Percentiles rank a stretch among this genome's conserved stretches.
Evolutionary conservation across 2,888 invertebrate species (phyloP).

Genomic region (Venustoraphidia nigricollis): DNA sequence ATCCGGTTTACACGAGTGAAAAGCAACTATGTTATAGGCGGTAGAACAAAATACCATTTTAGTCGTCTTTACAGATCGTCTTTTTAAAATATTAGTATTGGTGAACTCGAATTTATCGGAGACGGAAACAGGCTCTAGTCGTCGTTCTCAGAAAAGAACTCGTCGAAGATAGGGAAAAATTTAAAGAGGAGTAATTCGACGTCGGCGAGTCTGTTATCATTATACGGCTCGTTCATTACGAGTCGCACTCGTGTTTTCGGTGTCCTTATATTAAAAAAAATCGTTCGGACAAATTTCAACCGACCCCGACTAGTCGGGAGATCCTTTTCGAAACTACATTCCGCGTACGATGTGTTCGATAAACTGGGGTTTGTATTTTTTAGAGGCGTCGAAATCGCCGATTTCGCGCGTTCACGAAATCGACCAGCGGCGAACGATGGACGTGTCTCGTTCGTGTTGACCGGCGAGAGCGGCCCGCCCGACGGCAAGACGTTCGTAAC

Average conservation of each 20-base stretch:
- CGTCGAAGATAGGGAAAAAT: conserved; percentile 15
- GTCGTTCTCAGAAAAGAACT: conserved; percentile 16
- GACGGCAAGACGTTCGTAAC: conserved; percentile 41
- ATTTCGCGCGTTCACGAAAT: conserved; percentile 20
- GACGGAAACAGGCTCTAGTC: conserved; percentile 19
- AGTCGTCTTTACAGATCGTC: background rate
- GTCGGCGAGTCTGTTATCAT: too few species aligned
- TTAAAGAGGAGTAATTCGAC: conserved; percentile 12
- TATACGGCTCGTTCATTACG: too few species aligned
- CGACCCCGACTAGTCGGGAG: too few species aligned
- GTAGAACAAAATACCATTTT: too few species aligned
- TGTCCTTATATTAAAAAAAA: too few species aligned
- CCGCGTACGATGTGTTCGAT: too few species aligned
- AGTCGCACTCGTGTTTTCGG: too few species aligned
- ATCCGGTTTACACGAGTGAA: too few species aligned
- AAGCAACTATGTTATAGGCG: too few species aligned
- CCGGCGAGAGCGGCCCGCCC: conserved; percentile 19
- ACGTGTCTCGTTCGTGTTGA: conserved; percentile 18
- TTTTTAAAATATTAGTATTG: conserved; percentile 13
- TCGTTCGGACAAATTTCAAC: too few species aligned
- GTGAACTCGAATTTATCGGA: conserved; percentile 18
- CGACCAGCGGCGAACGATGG: conserved; percentile 15
- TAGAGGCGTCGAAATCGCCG: conserved; percentile 18
- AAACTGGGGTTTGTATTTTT: too few species aligned
- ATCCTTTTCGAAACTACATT: too few species aligned